Conservation (phyloP, 2,888 invertebrate species). For the Nomada goodeniana region DNA sequence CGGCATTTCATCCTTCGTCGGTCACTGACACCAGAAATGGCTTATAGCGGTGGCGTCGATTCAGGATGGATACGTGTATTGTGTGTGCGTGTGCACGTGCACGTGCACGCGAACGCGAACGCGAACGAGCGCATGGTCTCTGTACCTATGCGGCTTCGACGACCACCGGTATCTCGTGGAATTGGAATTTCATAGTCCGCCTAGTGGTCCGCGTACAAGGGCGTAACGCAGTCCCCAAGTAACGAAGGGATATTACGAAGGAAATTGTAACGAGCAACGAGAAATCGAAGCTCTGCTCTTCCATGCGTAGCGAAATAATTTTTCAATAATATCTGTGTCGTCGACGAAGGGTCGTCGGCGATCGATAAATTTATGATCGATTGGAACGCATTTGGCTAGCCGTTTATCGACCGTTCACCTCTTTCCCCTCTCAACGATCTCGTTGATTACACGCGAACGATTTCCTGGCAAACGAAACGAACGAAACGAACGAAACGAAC, state of each 20-base stretch:
- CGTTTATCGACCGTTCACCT: conserved; percentile 2
- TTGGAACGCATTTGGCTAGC: not conserved
- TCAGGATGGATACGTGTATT: conserved; percentile 41
- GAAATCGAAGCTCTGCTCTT: not conserved
- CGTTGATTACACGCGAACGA: not conserved
- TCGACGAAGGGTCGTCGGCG: not conserved
- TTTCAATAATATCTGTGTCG: not conserved
- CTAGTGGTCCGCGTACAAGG: conserved; percentile 36
- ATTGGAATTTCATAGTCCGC: conserved; percentile 62
- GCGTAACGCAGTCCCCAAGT: conserved; percentile 32
- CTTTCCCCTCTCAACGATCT: too few species aligned
- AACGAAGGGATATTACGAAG: conserved; percentile 23
- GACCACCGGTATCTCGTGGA: conserved; percentile 51
- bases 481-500: not conserved
- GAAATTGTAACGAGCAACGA: conserved; percentile 4
- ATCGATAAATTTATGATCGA: conserved; percentile 1
- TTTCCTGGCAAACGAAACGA: not conserved
- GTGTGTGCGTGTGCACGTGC: conserved; percentile 21
- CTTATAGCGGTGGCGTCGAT: conserved; percentile 56
- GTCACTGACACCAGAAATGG: conserved; percentile 68
- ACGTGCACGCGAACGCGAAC: conserved; percentile 14
- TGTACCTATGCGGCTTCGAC: conserved; percentile 56
- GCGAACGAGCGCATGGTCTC: not conserved
- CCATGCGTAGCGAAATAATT: not conserved
- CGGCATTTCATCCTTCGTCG: conserved; percentile 67